These are phyloP conservation scores for Champsocephalus esox DNA, from an alignment of 2,797 vertebrate genomes.

Conservation along the genomic window DNA sequence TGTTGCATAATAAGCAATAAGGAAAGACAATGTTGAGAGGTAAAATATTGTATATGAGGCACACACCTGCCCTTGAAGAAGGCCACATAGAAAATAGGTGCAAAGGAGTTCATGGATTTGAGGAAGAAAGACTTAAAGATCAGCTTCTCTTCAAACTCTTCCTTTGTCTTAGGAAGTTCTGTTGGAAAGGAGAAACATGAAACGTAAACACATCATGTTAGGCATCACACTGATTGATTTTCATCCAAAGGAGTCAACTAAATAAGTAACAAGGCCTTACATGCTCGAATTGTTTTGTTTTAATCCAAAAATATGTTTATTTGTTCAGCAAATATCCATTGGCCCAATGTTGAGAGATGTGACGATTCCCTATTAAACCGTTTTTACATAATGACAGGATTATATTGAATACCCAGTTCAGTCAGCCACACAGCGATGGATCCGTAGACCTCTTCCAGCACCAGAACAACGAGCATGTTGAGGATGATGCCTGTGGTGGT, in stretches of 20 bases:
- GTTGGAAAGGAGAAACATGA: slow-evolving; percentile 39
- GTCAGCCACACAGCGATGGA: slow-evolving; percentile 96
- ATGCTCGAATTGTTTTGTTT: not conserved
- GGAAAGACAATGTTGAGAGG: not conserved
- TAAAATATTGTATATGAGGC: not conserved
- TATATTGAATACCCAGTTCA: slow-evolving; percentile 88
- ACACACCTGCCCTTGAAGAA: slow-evolving; percentile 98
- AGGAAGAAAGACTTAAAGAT: slow-evolving; percentile 97
- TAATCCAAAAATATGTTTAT: too few species aligned
- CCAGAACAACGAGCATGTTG: slow-evolving; percentile 95
- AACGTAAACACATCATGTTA: not conserved
- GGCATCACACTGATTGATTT: not conserved
- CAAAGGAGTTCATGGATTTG: slow-evolving; percentile 98
- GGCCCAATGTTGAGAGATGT: not conserved
- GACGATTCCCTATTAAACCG: not conserved
- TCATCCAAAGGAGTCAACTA: not conserved
- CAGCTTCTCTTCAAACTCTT: slow-evolving; percentile 94
- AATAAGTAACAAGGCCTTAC: not conserved
- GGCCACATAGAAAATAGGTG: slow-evolving; percentile 98
- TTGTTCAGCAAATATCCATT: not conserved
- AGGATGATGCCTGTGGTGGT: slow-evolving; percentile 96
- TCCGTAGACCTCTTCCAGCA: slow-evolving; percentile 97
- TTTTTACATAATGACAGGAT: slow-evolving; percentile 10
- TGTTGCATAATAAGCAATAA: not conserved
- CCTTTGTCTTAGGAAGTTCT: slow-evolving; percentile 97